Percentiles rank a stretch among this genome's conserved stretches.
Evolutionary conservation across 1,140 invertebrate genomes (phyloP).

Genomic region (Yoshiicerus persimilis): DNA sequence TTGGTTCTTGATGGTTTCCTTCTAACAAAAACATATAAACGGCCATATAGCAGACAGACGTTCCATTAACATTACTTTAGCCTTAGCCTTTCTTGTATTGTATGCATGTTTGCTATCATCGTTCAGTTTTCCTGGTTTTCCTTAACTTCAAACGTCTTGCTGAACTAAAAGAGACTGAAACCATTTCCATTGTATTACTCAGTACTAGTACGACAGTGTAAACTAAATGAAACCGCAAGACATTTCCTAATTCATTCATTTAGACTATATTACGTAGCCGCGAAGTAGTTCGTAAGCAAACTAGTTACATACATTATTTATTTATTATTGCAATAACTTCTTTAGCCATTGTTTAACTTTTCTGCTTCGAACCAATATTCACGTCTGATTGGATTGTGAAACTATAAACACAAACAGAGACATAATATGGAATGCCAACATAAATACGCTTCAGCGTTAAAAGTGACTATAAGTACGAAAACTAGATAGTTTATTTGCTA

Average conservation of each 20-base stretch:
- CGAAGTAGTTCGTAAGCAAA: neutral
- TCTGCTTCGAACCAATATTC: neutral
- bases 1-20: too few relatives aligned
- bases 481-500: neutral
- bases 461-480: too few relatives aligned
- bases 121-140: neutral
- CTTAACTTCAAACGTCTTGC: neutral
- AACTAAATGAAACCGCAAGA: neutral
- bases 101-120: neutral
- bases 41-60: neutral
- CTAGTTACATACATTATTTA: neutral
- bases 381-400: too few relatives aligned
- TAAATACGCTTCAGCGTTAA: neutral
- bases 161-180: neutral
- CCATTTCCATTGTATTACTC: neutral
- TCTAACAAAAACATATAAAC: neutral
- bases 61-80: neutral
- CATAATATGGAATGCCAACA: neutral
- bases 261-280: too few relatives aligned
- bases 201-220: neutral
- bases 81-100: neutral
- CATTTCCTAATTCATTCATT: too few relatives aligned
- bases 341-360: neutral
- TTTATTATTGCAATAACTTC: neutral
- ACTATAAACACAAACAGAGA: neutral